Base-by-base conservation (phyloP, 2,888 invertebrate species). In the Spilarctia lutea region DNA sequence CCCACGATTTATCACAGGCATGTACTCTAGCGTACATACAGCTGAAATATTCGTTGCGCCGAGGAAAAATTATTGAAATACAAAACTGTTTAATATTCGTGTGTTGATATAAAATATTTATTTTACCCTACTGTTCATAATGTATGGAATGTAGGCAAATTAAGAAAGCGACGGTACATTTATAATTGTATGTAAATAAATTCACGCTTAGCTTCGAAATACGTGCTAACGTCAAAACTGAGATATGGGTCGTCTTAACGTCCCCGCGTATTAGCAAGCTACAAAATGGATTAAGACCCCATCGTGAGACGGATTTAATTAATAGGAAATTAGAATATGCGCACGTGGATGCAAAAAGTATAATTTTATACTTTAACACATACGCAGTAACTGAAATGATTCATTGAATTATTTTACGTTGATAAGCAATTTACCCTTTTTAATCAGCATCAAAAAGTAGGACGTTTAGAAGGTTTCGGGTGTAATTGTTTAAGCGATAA, bases 271-370 rank as follows among this genome's bases (percentile, higher is more conserved):
- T 91, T 91, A 87, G 87, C 87, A 85, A 87, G 87, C 89, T 87
- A 80, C 88, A 91, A 91, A 91, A 88, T 84, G 89, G 88, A 92
- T 92, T 91, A 93, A 83, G 85, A 83, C 82, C 86, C 65, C 84
- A 85, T 87, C 86, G 81, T 85, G 86, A 87, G 87, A 87, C 85
- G 85, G 85, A 87, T 89, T 90, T 87, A 89, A 91, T 91, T 90
- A 89, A 88, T 90, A 87, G 87, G 82, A 89, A 89, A 91, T 91
- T 89, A 86, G 80, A 85, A 86, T 85, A 86, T 77, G 78, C 75
- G 68, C 83, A 81, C 80, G 83, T 78, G 79, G 81, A 85, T 87
- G 85, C 63, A 68, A 74, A 74, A 76, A 76, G 60, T 71, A 74
- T 72, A 75, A 75, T 74, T 75, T 73, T 24, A 80, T 71, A 77